Base-by-base conservation (phyloP, 2,888 invertebrate genomes). In the Sepioteuthis lessoniana region DNA sequence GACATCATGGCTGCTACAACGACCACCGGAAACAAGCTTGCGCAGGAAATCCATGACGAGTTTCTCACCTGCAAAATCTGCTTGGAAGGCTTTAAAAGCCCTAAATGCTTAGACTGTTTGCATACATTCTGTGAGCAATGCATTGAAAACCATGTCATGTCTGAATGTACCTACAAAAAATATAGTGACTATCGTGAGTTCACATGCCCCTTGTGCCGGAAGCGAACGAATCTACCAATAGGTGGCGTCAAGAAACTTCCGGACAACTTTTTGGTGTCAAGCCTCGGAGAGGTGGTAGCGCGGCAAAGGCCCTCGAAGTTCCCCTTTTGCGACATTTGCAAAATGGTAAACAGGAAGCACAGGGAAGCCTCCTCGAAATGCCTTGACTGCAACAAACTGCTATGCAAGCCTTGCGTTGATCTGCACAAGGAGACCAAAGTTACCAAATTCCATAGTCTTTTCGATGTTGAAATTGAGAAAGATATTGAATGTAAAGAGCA, bases 21-120 rank as follows among this genome's bases (percentile, higher is more conserved):
- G 42, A 95, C 96, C 50, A 94, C 94, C 90, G 96, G 96, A 94
- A 96, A 96, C 90, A 97, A 97, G 95, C 96, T 97, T 37, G 97
- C 97, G 55, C 97, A 97, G 95, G 97, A 97, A 95, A 97, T 97
- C 94, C 96, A 97, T 94, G 97, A 97, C 94, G 97, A 97, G 94
- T 97, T 97, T 95, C 96, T 97, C 42, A 96, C 97, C 55, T 97
- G 97, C 95, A 97, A 97, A 95, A 97, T 97, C 95, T 97, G 97
- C 95, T 96, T 97, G 94, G 97, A 97, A 95, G 96, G 96, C 38
- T 97, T 97, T 96, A 97, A 97, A 95, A 97, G 95, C 94, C 97
- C 97, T 31, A 97, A 97, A 95, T 97, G 97, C 94, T 96, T 97
- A 94, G 97, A 97, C 95, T 97, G 97, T 94, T 96, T 97, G 94